Evolutionary conservation across 2,113 vertebrate genomes (phyloP).

Genomic region (Mormyrus iriodes): DNA sequence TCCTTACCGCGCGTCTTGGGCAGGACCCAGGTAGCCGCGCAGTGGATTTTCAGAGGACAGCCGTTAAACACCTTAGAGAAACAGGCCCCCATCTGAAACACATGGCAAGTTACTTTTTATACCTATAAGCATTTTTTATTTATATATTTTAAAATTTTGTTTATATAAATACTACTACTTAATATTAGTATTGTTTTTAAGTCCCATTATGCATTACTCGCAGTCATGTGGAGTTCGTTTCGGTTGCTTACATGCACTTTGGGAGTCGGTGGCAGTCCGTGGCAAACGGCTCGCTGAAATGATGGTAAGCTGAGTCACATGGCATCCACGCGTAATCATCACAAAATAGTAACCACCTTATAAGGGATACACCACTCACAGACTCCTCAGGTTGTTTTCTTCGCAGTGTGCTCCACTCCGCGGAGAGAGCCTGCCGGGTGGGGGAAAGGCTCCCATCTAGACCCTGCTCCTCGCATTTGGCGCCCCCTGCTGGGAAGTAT

Average conservation of each 20-base stretch:
- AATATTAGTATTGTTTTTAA: background rate
- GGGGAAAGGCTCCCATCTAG: background rate
- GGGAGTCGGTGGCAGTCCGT: constrained; percentile 78
- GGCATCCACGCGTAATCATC: background rate
- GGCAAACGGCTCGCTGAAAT: constrained; percentile 69
- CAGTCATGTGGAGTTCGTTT: background rate
- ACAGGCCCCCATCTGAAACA: constrained; percentile 78
- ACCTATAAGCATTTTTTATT: background rate
- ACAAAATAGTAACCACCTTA: constrained; percentile 26
- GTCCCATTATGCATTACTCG: background rate
- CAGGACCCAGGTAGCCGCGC: constrained; percentile 76
- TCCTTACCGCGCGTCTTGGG: constrained; percentile 71
- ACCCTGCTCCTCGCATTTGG: background rate
- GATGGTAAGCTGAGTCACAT: background rate
- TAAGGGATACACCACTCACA: constrained; percentile 48
- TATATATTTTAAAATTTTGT: background rate
- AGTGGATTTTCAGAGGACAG: constrained; percentile 73
- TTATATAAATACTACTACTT: background rate
- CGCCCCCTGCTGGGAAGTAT: background rate
- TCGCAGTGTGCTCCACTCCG: constrained; percentile 74
- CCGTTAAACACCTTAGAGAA: constrained; percentile 88
- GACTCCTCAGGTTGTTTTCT: constrained; percentile 56
- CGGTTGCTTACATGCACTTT: constrained; percentile 76
- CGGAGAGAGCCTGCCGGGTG: constrained; percentile 51
- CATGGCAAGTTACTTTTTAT: background rate